Percentiles rank a stretch among this genome's conserved stretches.
Conservation (phyloP, 2,113 vertebrate genomes). For the Chiloscyllium plagiosum region DNA sequence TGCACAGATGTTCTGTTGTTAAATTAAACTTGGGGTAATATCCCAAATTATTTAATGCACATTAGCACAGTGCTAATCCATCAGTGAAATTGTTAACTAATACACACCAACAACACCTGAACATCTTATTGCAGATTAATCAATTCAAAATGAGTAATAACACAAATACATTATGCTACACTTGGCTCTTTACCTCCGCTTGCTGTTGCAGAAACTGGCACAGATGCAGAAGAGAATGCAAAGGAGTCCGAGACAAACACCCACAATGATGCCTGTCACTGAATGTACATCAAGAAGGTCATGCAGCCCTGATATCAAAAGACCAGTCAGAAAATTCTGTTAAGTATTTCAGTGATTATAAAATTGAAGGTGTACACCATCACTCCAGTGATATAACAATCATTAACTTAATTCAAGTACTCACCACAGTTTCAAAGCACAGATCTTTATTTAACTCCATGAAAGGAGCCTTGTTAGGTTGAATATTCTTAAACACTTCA, state of each 20-base stretch:
- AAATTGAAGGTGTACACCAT: not conserved
- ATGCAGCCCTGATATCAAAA: constrained; percentile 34
- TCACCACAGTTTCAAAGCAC: not conserved
- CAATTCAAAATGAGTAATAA: not conserved
- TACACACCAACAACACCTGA: not conserved
- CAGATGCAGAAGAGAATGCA: constrained; percentile 94
- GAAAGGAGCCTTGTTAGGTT: not conserved
- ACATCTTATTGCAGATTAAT: not conserved
- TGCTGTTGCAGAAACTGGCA: constrained; percentile 77
- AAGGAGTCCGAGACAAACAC: constrained; percentile 86
- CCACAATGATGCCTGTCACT: constrained; percentile 88
- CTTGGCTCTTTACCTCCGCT: constrained; percentile 65
- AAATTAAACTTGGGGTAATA: not conserved
- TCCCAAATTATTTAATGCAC: not conserved
- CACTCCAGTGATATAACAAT: not conserved
- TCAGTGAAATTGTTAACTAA: not conserved
- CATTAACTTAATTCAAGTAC: not conserved
- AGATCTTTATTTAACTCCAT: not conserved
- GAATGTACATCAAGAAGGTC: constrained; percentile 81
- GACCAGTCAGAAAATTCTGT: not conserved
- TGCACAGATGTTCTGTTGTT: not conserved
- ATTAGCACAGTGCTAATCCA: not conserved
- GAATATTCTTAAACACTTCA: not conserved
- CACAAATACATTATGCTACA: not conserved
- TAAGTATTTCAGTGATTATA: not conserved